Conservation (phyloP, 2,888 invertebrate species). For the Sussaba pulchella region DNA sequence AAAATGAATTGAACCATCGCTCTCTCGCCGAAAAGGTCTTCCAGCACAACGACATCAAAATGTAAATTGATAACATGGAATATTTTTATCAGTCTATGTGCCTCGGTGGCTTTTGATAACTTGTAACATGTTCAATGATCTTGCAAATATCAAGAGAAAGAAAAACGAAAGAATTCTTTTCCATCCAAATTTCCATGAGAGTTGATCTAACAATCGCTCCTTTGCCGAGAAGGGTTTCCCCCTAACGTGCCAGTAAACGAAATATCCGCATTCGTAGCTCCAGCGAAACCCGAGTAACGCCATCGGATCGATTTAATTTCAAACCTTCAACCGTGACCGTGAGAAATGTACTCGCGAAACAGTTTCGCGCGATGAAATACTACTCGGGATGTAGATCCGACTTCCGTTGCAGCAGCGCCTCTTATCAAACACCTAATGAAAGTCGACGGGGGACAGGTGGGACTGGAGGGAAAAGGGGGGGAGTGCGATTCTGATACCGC, state of each 20-base stretch:
- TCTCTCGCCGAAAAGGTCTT: too few relatives aligned
- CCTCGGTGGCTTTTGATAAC: too few relatives aligned
- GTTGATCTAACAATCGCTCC: too few relatives aligned
- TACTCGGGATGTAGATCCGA: constrained; percentile 49
- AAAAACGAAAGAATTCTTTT: too few relatives aligned
- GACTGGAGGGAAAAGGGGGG: too few relatives aligned
- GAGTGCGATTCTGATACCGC: constrained; percentile 49
- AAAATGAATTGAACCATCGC: too few relatives aligned
- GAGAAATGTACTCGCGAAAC: constrained; percentile 64
- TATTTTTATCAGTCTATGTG: too few relatives aligned
- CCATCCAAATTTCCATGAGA: too few relatives aligned
- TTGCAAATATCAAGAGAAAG: not conserved
- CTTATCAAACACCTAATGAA: not conserved
- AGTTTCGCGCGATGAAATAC: constrained; percentile 59
- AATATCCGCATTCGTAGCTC: constrained; percentile 22
- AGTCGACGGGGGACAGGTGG: constrained; percentile 19
- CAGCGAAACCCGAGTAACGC: constrained; percentile 52
- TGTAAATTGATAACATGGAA: too few relatives aligned
- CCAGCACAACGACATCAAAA: too few relatives aligned
- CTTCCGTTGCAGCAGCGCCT: constrained; percentile 32
- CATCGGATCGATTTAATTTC: constrained; percentile 64
- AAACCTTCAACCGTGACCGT: constrained; percentile 57
- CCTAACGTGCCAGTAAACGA: not conserved
- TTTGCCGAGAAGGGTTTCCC: too few relatives aligned
- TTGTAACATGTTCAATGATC: too few relatives aligned